These are phyloP conservation scores for Charina bottae DNA, from an alignment of 2,113 vertebrate species.

Conservation along the genomic window DNA sequence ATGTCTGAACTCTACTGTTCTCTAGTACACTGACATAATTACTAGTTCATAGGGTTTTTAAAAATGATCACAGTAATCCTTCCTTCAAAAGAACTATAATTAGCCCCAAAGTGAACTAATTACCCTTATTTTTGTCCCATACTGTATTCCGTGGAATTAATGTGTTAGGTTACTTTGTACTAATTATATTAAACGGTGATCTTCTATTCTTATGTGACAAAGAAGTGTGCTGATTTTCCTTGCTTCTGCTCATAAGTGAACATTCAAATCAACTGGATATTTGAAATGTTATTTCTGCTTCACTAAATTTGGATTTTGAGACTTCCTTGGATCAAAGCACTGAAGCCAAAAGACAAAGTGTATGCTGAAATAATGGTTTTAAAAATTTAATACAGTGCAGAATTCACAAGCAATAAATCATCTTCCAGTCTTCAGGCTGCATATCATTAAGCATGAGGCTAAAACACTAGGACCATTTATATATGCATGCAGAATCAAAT, in stretches of 20 bases:
- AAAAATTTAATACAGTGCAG: conserved; percentile 63
- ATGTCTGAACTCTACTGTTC: not conserved
- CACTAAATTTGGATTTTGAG: conserved; percentile 47
- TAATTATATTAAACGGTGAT: not conserved
- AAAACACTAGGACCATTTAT: conserved; percentile 73
- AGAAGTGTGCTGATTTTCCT: conserved; percentile 4
- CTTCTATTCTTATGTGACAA: not conserved
- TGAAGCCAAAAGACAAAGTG: conserved; percentile 52
- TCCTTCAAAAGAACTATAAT: not conserved
- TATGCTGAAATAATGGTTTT: conserved; percentile 66
- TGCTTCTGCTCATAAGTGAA: not conserved
- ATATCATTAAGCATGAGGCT: conserved; percentile 61
- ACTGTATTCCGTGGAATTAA: not conserved
- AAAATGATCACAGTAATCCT: not conserved
- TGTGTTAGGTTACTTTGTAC: accelerated
- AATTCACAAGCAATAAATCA: conserved; percentile 62
- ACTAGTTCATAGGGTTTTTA: not conserved
- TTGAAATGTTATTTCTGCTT: conserved; percentile 58
- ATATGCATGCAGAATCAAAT: conserved; percentile 54
- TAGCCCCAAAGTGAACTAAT: not conserved
- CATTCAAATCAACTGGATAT: conserved; percentile 44
- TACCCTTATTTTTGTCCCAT: not conserved
- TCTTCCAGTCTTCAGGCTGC: conserved; percentile 70
- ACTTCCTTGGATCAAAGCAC: conserved; percentile 57
- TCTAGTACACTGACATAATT: not conserved